phyloP scores from a whole-genome alignment of 1,140 invertebrate species.

The Monochamus saltuarius region DNA sequence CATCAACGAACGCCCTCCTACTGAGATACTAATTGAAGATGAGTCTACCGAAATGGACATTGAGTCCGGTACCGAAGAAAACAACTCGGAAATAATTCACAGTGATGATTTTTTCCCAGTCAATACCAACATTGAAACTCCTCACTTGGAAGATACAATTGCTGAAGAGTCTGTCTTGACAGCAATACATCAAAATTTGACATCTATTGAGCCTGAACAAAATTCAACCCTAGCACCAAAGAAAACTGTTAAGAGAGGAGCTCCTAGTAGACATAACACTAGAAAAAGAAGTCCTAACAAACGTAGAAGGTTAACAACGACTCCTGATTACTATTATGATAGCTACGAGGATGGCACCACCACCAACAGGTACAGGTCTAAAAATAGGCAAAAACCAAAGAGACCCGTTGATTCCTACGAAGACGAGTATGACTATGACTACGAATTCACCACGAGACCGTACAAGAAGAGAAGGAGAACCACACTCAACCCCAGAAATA shows the following conservation, averaged over 20 bases:
- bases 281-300: background rate
- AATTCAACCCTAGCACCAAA: slow-evolving; percentile 1
- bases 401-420: slow-evolving; percentile 18
- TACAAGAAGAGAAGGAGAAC: slow-evolving; percentile 15
- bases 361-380: background rate
- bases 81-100: no score
- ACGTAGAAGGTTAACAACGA: slow-evolving; percentile 6
- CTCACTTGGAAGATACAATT: slow-evolving; percentile 1
- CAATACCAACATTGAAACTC: slow-evolving; percentile 2
- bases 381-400: slow-evolving; percentile 7
- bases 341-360: slow-evolving; percentile 17
- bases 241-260: slow-evolving; percentile 13
- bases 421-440: slow-evolving; percentile 19
- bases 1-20: slow-evolving; percentile 9
- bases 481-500: slow-evolving; percentile 1
- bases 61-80: no score
- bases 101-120: no score
- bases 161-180: slow-evolving; percentile 9
- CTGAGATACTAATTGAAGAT: slow-evolving; percentile 10
- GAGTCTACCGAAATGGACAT: background rate
- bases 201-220: background rate
- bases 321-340: slow-evolving; percentile 21
- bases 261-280: slow-evolving; percentile 1
- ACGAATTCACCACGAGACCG: slow-evolving; percentile 13
- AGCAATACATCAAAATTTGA: background rate